Evolutionary conservation across 2,888 invertebrate genomes (phyloP).

Genomic region (Tinea semifulvella): DNA sequence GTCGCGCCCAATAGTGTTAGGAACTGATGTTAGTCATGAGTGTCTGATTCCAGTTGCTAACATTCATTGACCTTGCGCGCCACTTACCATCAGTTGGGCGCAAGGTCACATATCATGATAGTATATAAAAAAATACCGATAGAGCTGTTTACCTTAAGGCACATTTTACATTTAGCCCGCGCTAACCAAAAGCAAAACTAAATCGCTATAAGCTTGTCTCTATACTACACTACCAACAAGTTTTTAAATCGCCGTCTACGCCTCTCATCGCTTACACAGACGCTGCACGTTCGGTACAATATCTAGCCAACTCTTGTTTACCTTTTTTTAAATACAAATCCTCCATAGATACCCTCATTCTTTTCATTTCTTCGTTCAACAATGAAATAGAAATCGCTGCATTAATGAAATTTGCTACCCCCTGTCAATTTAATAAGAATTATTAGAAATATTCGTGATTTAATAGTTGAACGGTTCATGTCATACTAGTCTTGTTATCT

Average conservation of each 20-base stretch:
- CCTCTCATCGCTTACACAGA: conserved; percentile 30
- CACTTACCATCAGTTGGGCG: too few species aligned
- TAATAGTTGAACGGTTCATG: neutral
- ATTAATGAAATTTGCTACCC: conserved; percentile 12
- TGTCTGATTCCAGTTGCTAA: too few species aligned
- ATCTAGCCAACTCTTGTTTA: neutral
- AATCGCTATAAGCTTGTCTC: neutral
- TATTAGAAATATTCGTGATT: conserved; percentile 8
- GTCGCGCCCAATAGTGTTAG: too few species aligned
- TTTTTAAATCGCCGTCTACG: conserved; percentile 40
- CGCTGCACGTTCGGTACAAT: conserved; percentile 15
- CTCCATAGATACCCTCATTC: neutral
- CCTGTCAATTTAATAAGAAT: conserved; percentile 12
- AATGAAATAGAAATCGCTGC: conserved; percentile 3
- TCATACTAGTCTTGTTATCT: too few species aligned
- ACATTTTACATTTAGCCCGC: too few species aligned
- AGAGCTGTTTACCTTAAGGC: too few species aligned
- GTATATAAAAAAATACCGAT: too few species aligned
- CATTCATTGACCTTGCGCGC: too few species aligned
- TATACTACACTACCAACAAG: conserved; percentile 24
- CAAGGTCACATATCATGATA: too few species aligned
- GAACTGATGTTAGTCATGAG: too few species aligned
- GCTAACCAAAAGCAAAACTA: too few species aligned
- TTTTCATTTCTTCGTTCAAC: neutral
- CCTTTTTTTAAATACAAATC: conserved; percentile 7